Conservation (phyloP, 2,888 invertebrate species). For the Pemphredon lugubris region DNA sequence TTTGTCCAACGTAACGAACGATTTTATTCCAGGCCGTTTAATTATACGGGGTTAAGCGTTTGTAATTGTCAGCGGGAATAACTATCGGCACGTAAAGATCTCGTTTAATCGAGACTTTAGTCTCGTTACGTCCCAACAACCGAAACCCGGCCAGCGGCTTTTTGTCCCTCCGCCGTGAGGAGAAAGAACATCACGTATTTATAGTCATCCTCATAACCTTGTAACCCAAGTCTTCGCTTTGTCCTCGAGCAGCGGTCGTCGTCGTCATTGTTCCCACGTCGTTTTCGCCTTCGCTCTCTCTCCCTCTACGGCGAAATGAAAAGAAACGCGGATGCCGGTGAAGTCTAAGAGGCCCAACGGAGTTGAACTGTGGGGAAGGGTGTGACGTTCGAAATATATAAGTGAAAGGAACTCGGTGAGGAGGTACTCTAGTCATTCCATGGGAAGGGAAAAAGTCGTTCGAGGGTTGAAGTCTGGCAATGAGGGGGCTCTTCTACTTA, state of each 20-base stretch:
- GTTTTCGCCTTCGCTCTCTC: neutral
- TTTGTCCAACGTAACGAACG: too few species aligned
- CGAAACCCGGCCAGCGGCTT: constrained; percentile 1
- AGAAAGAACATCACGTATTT: constrained; percentile 27
- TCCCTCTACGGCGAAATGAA: neutral
- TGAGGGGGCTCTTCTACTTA: constrained; percentile 35
- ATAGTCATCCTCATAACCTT: constrained; percentile 29
- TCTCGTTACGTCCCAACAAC: constrained; percentile 6
- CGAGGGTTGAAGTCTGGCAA: constrained; percentile 12
- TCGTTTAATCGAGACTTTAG: constrained; percentile 5
- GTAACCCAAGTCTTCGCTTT: constrained; percentile 29
- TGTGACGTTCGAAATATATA: constrained; percentile 54
- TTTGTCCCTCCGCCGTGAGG: neutral
- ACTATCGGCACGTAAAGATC: constrained; percentile 14
- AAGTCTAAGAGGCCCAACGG: too few species aligned
- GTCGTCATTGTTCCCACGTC: constrained; percentile 25
- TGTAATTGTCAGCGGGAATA: too few species aligned
- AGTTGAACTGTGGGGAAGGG: too few species aligned
- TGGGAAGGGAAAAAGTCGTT: constrained; percentile 8
- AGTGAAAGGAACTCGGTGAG: constrained; percentile 59
- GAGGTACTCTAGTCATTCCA: constrained; percentile 57
- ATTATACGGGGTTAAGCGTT: too few species aligned
- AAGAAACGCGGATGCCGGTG: neutral
- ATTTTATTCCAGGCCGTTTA: too few species aligned
- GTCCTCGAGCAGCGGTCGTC: too few species aligned